A percentile compares a stretch with the other conserved stretches of the same genome.
These are phyloP conservation scores for Gambusia holbrooki DNA, from an alignment of 2,113 vertebrate genomes.

Conservation along the genomic window DNA sequence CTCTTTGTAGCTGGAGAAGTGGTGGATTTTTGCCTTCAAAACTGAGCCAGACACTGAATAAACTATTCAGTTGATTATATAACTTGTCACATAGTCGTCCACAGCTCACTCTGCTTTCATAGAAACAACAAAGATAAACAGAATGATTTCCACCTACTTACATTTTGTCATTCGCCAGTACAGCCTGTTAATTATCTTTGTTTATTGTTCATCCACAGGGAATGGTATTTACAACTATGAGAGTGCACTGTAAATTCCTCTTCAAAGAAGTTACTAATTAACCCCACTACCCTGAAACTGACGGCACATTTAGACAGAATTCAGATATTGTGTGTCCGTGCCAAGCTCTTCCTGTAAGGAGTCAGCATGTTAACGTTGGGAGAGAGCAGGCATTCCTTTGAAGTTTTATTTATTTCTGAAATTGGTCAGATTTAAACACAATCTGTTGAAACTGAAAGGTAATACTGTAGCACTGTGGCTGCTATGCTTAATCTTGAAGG, in stretches of 20 bases:
- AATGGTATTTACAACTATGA: constrained; percentile 15
- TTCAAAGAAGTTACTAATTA: constrained; percentile 27
- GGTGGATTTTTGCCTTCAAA: background rate
- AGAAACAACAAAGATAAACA: constrained; percentile 16
- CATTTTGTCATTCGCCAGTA: constrained; percentile 1
- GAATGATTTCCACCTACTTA: constrained; percentile 12
- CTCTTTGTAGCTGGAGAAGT: background rate
- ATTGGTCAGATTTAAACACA: too few relatives aligned
- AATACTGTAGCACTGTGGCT: too few relatives aligned
- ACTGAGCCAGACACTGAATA: background rate
- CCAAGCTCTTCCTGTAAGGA: constrained; percentile 18
- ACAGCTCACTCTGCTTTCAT: constrained; percentile 10
- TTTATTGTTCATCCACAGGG: constrained; percentile 11
- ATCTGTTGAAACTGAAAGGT: too few relatives aligned
- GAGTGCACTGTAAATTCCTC: background rate
- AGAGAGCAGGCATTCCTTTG: background rate
- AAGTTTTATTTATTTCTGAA: too few relatives aligned
- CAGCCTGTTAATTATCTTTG: constrained; percentile 13
- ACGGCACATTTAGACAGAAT: constrained; percentile 15
- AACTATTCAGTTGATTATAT: constrained; percentile 13
- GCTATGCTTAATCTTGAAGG: too few relatives aligned
- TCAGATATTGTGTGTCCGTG: constrained; percentile 39
- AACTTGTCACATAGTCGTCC: constrained; percentile 23
- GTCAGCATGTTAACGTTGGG: too few relatives aligned
- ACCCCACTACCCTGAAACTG: constrained; percentile 5